These are phyloP conservation scores for Macquaria australasica DNA, from an alignment of 2,113 vertebrate species.

Conservation along the genomic window DNA sequence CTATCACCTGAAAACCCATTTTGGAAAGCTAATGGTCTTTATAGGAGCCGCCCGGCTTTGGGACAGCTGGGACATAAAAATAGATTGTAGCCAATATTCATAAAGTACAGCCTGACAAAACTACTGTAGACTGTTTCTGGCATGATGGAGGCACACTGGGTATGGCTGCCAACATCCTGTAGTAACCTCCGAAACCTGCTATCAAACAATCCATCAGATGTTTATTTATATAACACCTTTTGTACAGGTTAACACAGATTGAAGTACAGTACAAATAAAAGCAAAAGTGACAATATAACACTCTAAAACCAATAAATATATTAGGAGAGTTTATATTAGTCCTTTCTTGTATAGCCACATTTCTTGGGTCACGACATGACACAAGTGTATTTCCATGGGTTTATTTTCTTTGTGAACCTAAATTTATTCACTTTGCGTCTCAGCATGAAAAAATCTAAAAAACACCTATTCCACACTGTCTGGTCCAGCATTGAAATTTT, in stretches of 20 bases:
- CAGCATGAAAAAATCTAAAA: background rate
- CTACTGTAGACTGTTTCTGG: background rate
- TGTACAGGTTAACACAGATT: background rate
- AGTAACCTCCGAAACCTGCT: conserved; percentile 20
- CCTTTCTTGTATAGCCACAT: background rate
- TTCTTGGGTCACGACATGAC: background rate
- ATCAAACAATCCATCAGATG: background rate
- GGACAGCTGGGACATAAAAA: conserved; percentile 55
- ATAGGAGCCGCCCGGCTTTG: conserved; percentile 14
- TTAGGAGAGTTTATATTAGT: background rate
- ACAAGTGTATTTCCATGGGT: background rate
- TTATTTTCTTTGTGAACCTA: background rate
- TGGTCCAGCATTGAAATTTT: background rate
- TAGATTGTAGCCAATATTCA: conserved; percentile 29
- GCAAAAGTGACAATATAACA: background rate
- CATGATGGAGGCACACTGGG: background rate
- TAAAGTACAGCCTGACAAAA: conserved; percentile 37
- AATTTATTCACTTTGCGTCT: background rate
- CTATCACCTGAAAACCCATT: conserved; percentile 25
- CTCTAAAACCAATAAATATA: background rate
- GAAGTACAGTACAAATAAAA: background rate
- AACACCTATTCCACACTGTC: background rate
- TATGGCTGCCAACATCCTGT: background rate
- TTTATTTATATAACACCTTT: background rate
- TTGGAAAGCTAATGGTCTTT: conserved; percentile 35